Percentiles rank a stretch among this genome's conserved stretches.
phyloP scores from a whole-genome alignment of 2,888 invertebrate species.

The Gymnoscelis rufifasciata region DNA sequence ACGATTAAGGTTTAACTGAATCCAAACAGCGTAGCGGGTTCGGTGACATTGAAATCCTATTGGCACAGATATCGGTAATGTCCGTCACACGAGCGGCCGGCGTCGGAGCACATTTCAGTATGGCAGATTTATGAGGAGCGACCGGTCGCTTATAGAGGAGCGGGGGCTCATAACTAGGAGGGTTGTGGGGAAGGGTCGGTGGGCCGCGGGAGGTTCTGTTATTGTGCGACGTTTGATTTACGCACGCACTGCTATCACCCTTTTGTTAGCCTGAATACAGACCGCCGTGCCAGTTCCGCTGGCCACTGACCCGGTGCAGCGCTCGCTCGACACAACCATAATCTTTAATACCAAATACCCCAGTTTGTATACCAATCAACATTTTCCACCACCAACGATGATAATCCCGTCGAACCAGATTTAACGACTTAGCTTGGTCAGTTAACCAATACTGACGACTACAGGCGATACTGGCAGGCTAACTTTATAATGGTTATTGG shows the following conservation, averaged over 20 bases:
- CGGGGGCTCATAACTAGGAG: constrained; percentile 53
- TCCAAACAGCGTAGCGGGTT: constrained; percentile 44
- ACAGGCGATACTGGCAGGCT: neutral
- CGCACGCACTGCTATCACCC: constrained; percentile 77
- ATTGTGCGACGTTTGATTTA: constrained; percentile 78
- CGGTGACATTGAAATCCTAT: constrained; percentile 60
- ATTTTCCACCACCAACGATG: neutral
- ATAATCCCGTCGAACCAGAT: constrained; percentile 1
- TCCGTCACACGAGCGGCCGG: constrained; percentile 53
- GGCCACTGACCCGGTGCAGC: constrained; percentile 59
- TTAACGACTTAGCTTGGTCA: constrained; percentile 2
- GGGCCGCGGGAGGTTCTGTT: constrained; percentile 66
- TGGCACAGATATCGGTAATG: constrained; percentile 62
- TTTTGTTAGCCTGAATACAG: constrained; percentile 74
- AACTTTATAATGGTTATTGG: constrained; percentile 3
- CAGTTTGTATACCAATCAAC: constrained; percentile 10
- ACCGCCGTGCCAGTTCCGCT: constrained; percentile 70
- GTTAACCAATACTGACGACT: constrained; percentile 3
- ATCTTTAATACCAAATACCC: constrained; percentile 3
- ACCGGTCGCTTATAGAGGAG: constrained; percentile 55
- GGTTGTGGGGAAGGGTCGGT: constrained; percentile 50
- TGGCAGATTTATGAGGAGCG: constrained; percentile 73
- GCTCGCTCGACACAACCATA: constrained; percentile 31
- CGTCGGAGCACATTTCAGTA: constrained; percentile 64
- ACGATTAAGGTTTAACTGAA: constrained; percentile 42